A percentile compares a stretch with the other conserved stretches of the same genome.
These are phyloP conservation scores for Elegia similella DNA, from an alignment of 2,888 invertebrate species.

Conservation along the genomic window DNA sequence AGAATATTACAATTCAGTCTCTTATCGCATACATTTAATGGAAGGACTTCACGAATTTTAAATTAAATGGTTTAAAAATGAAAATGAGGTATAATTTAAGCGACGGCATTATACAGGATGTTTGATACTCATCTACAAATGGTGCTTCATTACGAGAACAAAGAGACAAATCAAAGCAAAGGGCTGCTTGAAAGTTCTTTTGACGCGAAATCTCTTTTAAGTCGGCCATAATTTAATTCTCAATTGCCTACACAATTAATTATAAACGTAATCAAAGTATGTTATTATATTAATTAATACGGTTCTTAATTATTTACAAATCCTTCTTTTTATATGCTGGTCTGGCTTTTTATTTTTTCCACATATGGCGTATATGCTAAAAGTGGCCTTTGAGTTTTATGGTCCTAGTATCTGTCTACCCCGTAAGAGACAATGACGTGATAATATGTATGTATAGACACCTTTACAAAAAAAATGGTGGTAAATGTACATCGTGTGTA, in stretches of 20 bases:
- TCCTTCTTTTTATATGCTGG: no score
- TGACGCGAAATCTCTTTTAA: conserved; percentile 46
- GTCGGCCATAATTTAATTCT: conserved; percentile 44
- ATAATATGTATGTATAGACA: no score
- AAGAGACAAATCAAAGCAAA: conserved; percentile 64
- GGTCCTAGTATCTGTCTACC: no score
- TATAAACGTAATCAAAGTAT: not conserved
- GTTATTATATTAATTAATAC: no score
- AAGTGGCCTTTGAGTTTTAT: no score
- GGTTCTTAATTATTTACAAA: no score
- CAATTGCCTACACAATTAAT: conserved; percentile 30
- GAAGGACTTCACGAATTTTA: conserved; percentile 18
- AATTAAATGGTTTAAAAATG: conserved; percentile 35
- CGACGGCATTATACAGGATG: conserved; percentile 36
- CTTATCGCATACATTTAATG: not conserved
- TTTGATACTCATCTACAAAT: conserved; percentile 55
- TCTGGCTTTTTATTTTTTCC: no score
- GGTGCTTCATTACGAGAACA: conserved; percentile 58
- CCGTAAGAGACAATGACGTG: no score
- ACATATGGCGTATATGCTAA: no score
- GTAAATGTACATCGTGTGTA: no score
- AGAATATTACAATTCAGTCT: not conserved
- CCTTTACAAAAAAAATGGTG: no score
- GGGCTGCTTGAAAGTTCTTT: conserved; percentile 53
- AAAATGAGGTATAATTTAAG: conserved; percentile 39